These are phyloP conservation scores for Lanius ludovicianus DNA, from an alignment of 2,113 vertebrate genomes.

Conservation along the genomic window DNA sequence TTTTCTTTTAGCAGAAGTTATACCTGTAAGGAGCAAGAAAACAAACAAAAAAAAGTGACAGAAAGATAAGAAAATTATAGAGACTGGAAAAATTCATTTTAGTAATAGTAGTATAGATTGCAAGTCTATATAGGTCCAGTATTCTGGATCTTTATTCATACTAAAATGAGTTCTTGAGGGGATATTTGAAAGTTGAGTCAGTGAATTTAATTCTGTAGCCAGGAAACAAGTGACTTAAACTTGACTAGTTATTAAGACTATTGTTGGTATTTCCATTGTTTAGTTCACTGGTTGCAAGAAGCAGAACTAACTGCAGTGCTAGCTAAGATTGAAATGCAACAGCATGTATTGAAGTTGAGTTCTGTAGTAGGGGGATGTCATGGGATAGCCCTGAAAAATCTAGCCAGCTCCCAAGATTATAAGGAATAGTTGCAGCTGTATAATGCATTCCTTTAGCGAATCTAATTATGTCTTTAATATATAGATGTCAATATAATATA, in stretches of 20 bases:
- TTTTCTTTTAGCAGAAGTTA: neutral
- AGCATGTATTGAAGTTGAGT: neutral
- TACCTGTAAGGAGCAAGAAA: neutral
- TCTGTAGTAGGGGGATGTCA: neutral
- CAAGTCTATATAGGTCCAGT: neutral
- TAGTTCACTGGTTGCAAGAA: neutral
- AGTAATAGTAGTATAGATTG: neutral
- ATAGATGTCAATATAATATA: neutral
- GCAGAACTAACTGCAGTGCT: neutral
- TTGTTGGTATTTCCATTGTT: neutral
- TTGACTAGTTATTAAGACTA: neutral
- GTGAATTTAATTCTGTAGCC: neutral
- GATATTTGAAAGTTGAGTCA: neutral
- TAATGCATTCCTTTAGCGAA: neutral
- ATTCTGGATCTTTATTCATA: neutral
- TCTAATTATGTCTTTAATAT: neutral
- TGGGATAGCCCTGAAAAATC: neutral
- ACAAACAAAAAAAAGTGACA: neutral
- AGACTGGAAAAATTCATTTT: neutral
- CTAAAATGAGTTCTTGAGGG: neutral
- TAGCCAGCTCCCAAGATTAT: neutral
- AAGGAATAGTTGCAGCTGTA: neutral
- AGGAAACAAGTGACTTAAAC: neutral
- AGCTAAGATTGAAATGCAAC: neutral
- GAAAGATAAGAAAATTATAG: neutral